These are phyloP conservation scores for Bos indicus DNA, from an alignment of 2,113 vertebrate species.

Conservation along the genomic window DNA sequence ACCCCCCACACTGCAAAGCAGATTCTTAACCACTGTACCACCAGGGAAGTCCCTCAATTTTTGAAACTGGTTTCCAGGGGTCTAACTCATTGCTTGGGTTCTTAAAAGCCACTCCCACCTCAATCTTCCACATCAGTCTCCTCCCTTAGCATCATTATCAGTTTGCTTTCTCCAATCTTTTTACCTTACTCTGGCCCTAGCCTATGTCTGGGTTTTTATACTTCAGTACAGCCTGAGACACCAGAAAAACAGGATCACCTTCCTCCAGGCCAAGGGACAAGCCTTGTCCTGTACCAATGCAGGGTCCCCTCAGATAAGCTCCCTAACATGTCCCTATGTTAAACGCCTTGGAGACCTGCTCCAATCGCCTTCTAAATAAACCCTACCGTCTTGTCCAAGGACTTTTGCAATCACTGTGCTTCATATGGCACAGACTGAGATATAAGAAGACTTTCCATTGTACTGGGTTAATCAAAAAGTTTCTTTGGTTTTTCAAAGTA, in stretches of 20 bases:
- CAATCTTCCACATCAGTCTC: neutral
- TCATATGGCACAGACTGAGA: neutral
- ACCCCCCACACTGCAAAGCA: neutral
- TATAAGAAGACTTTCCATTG: neutral
- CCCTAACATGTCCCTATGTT: neutral
- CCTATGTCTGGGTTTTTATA: neutral
- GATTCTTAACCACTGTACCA: neutral
- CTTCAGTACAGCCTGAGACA: neutral
- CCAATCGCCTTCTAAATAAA: neutral
- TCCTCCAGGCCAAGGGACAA: neutral
- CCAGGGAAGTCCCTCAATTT: neutral
- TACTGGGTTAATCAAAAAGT: neutral
- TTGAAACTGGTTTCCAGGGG: slow-evolving; percentile 4
- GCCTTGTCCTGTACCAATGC: neutral
- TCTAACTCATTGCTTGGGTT: neutral
- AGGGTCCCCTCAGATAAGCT: neutral
- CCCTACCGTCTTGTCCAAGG: neutral
- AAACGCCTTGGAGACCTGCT: neutral
- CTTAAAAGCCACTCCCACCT: neutral
- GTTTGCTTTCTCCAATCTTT: neutral
- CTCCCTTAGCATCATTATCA: neutral
- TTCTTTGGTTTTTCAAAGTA: neutral
- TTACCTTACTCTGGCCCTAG: neutral
- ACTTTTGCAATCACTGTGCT: neutral
- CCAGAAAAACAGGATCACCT: neutral